A percentile compares a stretch with the other conserved stretches of the same genome.
These are phyloP conservation scores for Siphamia tubifer DNA, from an alignment of 2,113 vertebrate genomes.

Conservation along the genomic window DNA sequence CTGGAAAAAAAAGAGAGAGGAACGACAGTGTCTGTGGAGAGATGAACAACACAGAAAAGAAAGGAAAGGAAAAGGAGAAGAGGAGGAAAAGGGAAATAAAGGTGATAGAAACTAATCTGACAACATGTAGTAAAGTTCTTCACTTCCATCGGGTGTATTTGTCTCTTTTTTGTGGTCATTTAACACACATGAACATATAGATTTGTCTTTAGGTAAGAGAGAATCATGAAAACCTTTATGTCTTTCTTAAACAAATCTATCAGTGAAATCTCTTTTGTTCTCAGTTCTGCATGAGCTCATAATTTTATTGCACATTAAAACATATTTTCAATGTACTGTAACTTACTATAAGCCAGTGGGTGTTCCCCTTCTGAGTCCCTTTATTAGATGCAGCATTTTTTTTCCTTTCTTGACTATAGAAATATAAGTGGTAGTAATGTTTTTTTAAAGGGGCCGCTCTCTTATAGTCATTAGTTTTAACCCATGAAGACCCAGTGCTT, in stretches of 20 bases:
- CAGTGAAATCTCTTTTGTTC: neutral
- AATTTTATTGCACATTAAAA: conserved; percentile 16
- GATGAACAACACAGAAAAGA: neutral
- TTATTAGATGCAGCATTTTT: conserved; percentile 11
- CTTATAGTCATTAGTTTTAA: conserved; percentile 36
- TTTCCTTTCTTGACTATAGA: neutral
- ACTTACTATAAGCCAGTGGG: conserved; percentile 19
- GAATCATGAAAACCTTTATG: neutral
- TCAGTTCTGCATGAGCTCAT: conserved; percentile 36
- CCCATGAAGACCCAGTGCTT: neutral
- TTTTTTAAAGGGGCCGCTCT: conserved; percentile 5
- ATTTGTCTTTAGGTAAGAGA: neutral
- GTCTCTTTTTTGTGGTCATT: neutral
- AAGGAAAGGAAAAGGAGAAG: neutral
- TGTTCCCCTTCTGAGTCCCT: conserved; percentile 13
- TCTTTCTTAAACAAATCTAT: neutral
- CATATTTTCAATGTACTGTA: conserved; percentile 24
- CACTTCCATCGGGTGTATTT: neutral
- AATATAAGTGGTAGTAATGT: conserved; percentile 1
- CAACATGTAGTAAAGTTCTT: neutral
- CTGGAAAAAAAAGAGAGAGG: conserved; percentile 23
- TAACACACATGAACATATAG: no score
- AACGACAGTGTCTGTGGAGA: neutral
- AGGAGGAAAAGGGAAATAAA: neutral
- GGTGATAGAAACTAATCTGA: no score